These are phyloP conservation scores for Theropithecus gelada DNA, from an alignment of 2,113 vertebrate genomes.

Conservation along the genomic window DNA sequence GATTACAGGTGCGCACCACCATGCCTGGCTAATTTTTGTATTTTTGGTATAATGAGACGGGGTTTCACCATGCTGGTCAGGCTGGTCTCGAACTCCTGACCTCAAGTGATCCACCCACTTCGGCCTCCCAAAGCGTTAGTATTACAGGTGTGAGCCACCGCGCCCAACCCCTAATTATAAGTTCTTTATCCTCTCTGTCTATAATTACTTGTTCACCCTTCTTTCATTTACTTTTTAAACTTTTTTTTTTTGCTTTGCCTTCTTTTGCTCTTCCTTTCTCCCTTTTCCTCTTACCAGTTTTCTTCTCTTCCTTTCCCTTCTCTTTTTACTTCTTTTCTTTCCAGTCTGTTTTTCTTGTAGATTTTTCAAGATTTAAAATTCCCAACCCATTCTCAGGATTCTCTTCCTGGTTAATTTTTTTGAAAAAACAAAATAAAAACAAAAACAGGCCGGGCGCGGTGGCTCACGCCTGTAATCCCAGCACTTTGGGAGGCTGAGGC, in stretches of 20 bases:
- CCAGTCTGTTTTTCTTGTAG: not conserved
- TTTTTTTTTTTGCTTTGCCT: not conserved
- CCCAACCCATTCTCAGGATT: not conserved
- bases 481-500: too few relatives aligned
- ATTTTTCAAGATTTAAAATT: constrained; percentile 18
- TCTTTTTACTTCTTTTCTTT: not conserved
- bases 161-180: not conserved
- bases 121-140: too few relatives aligned
- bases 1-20: too few relatives aligned
- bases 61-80: too few relatives aligned
- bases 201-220: not conserved
- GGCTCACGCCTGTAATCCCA: too few relatives aligned
- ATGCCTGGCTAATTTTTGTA: too few relatives aligned
- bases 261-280: not conserved
- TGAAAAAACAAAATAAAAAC: not conserved
- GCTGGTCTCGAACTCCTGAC: too few relatives aligned
- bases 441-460: not conserved
- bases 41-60: too few relatives aligned
- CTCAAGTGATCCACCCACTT: too few relatives aligned
- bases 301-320: not conserved
- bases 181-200: not conserved
- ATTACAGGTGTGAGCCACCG: too few relatives aligned
- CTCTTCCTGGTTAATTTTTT: not conserved
- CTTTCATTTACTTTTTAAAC: not conserved
- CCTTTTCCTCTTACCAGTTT: not conserved